Percentiles rank a stretch among this genome's conserved stretches.
Evolutionary conservation across 2,888 invertebrate species (phyloP).

Genomic region (Alitta virens): DNA sequence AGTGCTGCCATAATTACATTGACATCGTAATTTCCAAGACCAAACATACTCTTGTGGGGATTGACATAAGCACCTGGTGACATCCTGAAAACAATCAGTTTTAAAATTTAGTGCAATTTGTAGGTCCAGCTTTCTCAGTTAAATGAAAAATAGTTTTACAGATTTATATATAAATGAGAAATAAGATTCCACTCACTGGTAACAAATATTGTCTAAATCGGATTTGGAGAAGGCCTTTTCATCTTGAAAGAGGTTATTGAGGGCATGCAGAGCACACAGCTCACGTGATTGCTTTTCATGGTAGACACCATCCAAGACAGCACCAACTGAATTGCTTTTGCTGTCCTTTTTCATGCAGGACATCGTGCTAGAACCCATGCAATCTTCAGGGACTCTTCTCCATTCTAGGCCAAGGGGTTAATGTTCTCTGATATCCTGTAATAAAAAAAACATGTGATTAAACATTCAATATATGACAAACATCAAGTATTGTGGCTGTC

Average conservation of each 20-base stretch:
- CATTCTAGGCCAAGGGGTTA: too few species aligned
- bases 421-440: too few species aligned
- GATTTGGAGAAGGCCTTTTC: constrained; percentile 75
- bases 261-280: constrained; percentile 89
- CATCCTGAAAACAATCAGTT: constrained; percentile 57
- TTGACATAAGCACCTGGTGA: constrained; percentile 93
- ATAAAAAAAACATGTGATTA: too few species aligned
- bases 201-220: constrained; percentile 82
- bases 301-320: constrained; percentile 36
- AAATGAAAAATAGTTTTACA: too few species aligned
- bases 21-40: constrained; percentile 96
- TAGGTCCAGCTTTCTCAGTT: background rate
- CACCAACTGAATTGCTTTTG: background rate
- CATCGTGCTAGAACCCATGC: constrained; percentile 6
- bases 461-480: too few species aligned
- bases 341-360: constrained; percentile 7
- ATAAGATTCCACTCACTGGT: constrained; percentile 7
- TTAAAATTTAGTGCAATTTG: background rate
- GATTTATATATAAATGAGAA: too few species aligned
- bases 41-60: constrained; percentile 88
- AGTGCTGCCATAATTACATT: constrained; percentile 96
- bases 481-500: too few species aligned
- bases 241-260: constrained; percentile 93
- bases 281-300: constrained; percentile 75
- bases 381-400: too few species aligned